These are phyloP conservation scores for Gasterosteus nipponicus DNA, from an alignment of 2,113 vertebrate species.

Conservation along the genomic window DNA sequence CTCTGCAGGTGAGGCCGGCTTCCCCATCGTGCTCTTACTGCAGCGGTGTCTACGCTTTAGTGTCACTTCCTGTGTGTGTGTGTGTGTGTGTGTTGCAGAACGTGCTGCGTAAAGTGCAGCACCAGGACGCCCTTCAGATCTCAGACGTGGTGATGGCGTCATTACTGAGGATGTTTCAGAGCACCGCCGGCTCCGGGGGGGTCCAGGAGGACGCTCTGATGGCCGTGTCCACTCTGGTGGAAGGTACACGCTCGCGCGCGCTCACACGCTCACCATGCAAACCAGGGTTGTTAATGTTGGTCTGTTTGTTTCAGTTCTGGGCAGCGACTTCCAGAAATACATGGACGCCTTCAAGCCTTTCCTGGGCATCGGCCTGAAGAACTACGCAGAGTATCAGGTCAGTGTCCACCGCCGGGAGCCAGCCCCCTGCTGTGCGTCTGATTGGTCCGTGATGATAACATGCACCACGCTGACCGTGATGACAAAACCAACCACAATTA, in stretches of 20 bases:
- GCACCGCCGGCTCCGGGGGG: conserved; percentile 93
- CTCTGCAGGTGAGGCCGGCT: conserved; percentile 87
- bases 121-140: conserved; percentile 96
- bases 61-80: conserved; percentile 1
- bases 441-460: conserved; percentile 1
- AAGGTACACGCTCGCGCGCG: conserved; percentile 81
- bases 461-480: conserved; percentile 9
- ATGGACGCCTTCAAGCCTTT: conserved; percentile 99
- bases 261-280: not conserved
- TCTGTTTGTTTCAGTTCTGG: conserved; percentile 84
- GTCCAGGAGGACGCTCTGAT: conserved; percentile 98
- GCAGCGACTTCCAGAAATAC: conserved; percentile 96
- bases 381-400: conserved; percentile 98
- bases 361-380: conserved; percentile 95
- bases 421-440: not conserved
- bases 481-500: not conserved
- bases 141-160: conserved; percentile 98
- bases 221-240: conserved; percentile 97
- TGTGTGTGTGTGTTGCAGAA: conserved; percentile 80
- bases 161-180: conserved; percentile 97
- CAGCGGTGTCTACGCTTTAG: not conserved
- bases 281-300: not conserved
- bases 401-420: not conserved
- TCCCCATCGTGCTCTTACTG: not conserved
- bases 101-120: conserved; percentile 94